Conservation (phyloP, 2,888 invertebrate genomes). For the Drosophila neonasuta region DNA sequence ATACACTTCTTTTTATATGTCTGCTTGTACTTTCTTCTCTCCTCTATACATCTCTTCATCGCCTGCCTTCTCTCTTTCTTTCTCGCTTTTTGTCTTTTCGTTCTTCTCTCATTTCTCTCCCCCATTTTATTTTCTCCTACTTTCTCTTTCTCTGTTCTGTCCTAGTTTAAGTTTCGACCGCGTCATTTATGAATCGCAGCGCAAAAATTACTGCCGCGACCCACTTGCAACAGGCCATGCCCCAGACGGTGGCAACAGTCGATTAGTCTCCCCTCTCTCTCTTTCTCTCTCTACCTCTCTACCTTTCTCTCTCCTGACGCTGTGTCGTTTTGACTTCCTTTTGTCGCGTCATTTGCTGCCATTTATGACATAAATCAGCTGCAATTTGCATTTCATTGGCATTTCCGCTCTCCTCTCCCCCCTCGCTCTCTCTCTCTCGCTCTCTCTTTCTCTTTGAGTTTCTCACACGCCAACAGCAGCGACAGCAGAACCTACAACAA, state of each 20-base stretch:
- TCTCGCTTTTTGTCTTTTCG: not conserved
- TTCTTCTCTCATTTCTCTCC: not conserved
- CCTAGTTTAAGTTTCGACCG: constrained; percentile 42
- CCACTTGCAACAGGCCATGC: constrained; percentile 32
- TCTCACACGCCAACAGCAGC: constrained; percentile 27
- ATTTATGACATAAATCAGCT: constrained; percentile 57
- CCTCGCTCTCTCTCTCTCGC: not conserved
- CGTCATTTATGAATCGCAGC: constrained; percentile 27
- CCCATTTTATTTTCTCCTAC: not conserved
- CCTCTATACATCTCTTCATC: not conserved
- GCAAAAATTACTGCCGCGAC: constrained; percentile 17
- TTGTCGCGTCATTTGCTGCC: constrained; percentile 42
- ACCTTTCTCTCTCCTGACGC: constrained; percentile 5
- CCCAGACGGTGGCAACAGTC: constrained; percentile 17
- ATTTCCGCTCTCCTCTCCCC: constrained; percentile 16
- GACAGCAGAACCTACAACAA: not conserved
- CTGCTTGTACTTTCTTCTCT: not conserved
- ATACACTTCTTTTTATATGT: not conserved
- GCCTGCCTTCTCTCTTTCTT: not conserved
- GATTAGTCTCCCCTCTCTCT: constrained; percentile 30
- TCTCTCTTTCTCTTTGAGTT: not conserved
- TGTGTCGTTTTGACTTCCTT: constrained; percentile 19
- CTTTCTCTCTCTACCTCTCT: not conserved
- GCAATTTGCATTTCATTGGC: constrained; percentile 64
- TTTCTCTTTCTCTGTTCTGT: constrained; percentile 31